Evolutionary conservation across 1,140 invertebrate species (phyloP).

Genomic region (Ylistrum balloti): DNA sequence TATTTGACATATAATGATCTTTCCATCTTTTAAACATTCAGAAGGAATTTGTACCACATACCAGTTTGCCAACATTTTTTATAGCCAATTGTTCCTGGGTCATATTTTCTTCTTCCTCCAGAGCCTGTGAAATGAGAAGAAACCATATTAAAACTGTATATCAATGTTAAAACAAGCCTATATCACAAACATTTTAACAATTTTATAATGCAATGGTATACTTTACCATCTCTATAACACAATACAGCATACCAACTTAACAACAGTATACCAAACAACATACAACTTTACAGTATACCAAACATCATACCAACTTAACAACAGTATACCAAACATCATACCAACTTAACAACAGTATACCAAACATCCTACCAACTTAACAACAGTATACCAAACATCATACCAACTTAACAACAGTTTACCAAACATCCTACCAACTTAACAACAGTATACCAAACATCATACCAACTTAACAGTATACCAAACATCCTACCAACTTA

Average conservation of each 20-base stretch:
- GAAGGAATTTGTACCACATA: constrained; percentile 58
- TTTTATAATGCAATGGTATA: too few relatives aligned
- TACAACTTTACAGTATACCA: too few relatives aligned
- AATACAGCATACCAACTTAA: background rate
- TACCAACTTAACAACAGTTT: too few relatives aligned
- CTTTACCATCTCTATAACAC: too few relatives aligned
- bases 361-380: constrained; percentile 74
- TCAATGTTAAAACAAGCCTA: too few relatives aligned
- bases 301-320: too few relatives aligned
- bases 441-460: constrained; percentile 75
- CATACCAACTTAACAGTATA: background rate
- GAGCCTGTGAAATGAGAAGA: constrained; percentile 87
- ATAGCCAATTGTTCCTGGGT: constrained; percentile 99
- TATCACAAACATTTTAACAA: too few relatives aligned
- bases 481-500: background rate
- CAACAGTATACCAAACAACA: constrained; percentile 75
- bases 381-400: too few relatives aligned
- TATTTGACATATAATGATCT: too few relatives aligned
- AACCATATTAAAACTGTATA: too few relatives aligned
- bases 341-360: background rate
- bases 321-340: background rate
- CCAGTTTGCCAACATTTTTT: constrained; percentile 99
- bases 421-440: background rate
- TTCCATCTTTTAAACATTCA: too few relatives aligned
- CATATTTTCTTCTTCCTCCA: constrained; percentile 99